Percentiles rank a stretch among this genome's conserved stretches.
phyloP scores from a whole-genome alignment of 2,888 invertebrate genomes.

The Drosophila atroscutellata region DNA sequence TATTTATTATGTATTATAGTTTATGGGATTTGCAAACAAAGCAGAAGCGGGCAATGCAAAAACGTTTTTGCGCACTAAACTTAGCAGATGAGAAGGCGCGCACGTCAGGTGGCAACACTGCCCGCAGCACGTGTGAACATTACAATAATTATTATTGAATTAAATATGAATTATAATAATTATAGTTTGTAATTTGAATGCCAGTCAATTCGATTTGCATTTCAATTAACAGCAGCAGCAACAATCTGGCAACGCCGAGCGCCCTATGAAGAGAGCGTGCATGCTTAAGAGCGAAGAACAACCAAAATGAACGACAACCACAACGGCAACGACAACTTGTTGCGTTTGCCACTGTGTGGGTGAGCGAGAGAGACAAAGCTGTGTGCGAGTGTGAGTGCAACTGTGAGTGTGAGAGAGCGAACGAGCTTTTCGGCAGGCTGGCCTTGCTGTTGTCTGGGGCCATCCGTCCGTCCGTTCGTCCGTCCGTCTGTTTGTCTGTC shows the following conservation, averaged over 20 bases:
- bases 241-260: slow-evolving; percentile 66
- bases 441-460: slow-evolving; percentile 41
- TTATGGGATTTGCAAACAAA: slow-evolving; percentile 53
- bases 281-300: slow-evolving; percentile 39
- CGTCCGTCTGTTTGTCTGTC: slow-evolving; percentile 11
- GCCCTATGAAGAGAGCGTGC: slow-evolving; percentile 24
- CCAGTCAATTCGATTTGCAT: slow-evolving; percentile 14
- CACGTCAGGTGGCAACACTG: slow-evolving; percentile 54
- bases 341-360: slow-evolving; percentile 63
- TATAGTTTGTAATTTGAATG: neutral
- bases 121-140: slow-evolving; percentile 28
- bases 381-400: neutral
- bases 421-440: slow-evolving; percentile 57
- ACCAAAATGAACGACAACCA: slow-evolving; percentile 33
- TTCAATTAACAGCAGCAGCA: slow-evolving; percentile 36
- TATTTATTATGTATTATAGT: slow-evolving; percentile 74
- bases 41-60: slow-evolving; percentile 42
- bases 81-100: neutral
- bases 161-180: neutral
- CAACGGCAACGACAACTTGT: slow-evolving; percentile 63
- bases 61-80: slow-evolving; percentile 65
- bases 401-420: slow-evolving; percentile 22
- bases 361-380: slow-evolving; percentile 33
- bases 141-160: slow-evolving; percentile 3
- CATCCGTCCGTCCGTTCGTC: slow-evolving; percentile 27